A percentile compares a stretch with the other conserved stretches of the same genome.
Evolutionary conservation across 2,113 vertebrate genomes (phyloP).

Genomic region (Candoia aspera): DNA sequence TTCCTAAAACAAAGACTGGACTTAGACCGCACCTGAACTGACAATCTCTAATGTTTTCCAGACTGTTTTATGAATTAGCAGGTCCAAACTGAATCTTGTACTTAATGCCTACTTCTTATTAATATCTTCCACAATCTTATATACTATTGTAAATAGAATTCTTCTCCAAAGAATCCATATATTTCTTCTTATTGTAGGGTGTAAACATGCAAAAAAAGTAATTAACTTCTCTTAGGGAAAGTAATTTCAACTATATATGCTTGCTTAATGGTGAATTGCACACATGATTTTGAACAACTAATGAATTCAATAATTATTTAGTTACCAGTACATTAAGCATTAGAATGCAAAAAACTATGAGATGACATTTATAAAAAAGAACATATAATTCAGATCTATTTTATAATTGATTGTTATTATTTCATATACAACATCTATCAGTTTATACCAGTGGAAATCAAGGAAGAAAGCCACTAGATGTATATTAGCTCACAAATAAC

Average conservation of each 20-base stretch:
- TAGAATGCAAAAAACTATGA: slow-evolving; percentile 20
- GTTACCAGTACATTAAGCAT: slow-evolving; percentile 33
- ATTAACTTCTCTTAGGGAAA: not conserved
- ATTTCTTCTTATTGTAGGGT: not conserved
- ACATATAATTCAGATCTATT: slow-evolving; percentile 38
- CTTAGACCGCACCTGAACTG: too few species aligned
- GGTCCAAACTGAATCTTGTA: not conserved
- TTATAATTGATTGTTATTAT: slow-evolving; percentile 42
- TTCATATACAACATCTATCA: slow-evolving; percentile 31
- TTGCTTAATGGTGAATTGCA: slow-evolving; percentile 1
- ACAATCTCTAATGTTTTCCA: not conserved
- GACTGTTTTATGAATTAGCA: not conserved
- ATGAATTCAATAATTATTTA: slow-evolving; percentile 35
- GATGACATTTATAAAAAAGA: slow-evolving; percentile 30
- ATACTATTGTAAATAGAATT: not conserved
- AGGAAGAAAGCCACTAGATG: slow-evolving; percentile 21
- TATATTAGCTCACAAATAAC: slow-evolving; percentile 24
- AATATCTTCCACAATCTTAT: not conserved
- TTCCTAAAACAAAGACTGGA: too few species aligned
- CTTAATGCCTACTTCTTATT: not conserved
- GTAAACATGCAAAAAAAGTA: not conserved
- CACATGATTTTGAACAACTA: slow-evolving; percentile 17
- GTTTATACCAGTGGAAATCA: slow-evolving; percentile 21
- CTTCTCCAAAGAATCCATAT: not conserved
- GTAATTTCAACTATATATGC: not conserved